These are phyloP conservation scores for Tenualosa ilisha DNA, from an alignment of 2,797 vertebrate species.

Conservation along the genomic window DNA sequence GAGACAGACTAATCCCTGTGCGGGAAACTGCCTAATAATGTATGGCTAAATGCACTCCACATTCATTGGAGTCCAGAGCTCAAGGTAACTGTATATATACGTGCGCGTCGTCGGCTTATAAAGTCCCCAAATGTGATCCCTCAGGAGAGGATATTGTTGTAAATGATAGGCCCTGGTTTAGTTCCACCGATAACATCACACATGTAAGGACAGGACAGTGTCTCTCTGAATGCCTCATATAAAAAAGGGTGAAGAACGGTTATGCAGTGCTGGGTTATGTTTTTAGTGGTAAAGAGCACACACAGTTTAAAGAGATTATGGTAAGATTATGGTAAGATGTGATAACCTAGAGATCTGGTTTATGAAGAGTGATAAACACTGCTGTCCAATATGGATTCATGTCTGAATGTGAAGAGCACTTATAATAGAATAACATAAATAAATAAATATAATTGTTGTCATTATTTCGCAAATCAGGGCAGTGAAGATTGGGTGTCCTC, in stretches of 20 bases:
- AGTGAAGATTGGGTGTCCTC: neutral
- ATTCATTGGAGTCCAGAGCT: neutral
- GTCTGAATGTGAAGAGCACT: neutral
- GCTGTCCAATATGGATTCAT: neutral
- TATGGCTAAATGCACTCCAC: constrained; percentile 19
- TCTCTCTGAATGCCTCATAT: neutral
- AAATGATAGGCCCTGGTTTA: constrained; percentile 16
- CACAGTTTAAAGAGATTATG: neutral
- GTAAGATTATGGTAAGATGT: no score
- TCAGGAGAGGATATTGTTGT: constrained; percentile 14
- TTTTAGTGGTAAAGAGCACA: neutral
- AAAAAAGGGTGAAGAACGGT: neutral
- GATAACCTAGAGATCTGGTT: neutral
- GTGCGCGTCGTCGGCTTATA: neutral
- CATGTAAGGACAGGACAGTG: neutral
- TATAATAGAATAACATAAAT: neutral
- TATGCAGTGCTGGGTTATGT: neutral
- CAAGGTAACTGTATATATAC: constrained; percentile 13
- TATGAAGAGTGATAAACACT: neutral
- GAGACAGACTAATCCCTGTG: neutral
- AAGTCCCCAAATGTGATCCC: constrained; percentile 22
- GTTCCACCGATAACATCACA: constrained; percentile 18
- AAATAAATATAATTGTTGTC: no score
- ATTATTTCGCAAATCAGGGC: neutral
- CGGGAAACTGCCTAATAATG: constrained; percentile 23